phyloP scores from a whole-genome alignment of 2,888 invertebrate genomes.

The Leistus spinibarbis region DNA sequence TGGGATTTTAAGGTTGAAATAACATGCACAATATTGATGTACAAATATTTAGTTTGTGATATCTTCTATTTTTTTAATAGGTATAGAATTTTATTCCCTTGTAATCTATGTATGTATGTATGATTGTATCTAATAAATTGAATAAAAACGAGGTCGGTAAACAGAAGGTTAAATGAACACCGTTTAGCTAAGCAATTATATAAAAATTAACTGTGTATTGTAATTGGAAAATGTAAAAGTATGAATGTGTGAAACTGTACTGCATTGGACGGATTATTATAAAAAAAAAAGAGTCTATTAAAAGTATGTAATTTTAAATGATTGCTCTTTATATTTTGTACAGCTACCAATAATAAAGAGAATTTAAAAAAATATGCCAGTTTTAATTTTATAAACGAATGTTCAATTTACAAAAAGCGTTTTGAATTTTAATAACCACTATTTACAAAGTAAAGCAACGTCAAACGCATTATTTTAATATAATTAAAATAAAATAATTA shows the following conservation, averaged over 20 bases:
- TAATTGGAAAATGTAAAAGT: too few species aligned
- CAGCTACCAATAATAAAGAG: background rate
- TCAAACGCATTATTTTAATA: constrained; percentile 11
- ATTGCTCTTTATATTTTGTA: background rate
- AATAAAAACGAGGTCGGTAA: too few species aligned
- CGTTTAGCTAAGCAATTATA: too few species aligned
- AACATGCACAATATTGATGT: too few species aligned
- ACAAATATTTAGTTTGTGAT: too few species aligned
- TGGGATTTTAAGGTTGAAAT: too few species aligned
- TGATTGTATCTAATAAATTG: too few species aligned
- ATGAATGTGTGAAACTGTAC: background rate
- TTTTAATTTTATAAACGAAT: constrained; percentile 5
- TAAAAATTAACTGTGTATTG: too few species aligned
- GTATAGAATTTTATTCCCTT: too few species aligned
- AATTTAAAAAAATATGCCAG: constrained; percentile 1
- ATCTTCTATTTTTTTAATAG: too few species aligned
- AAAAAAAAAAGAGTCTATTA: background rate
- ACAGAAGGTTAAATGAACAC: too few species aligned
- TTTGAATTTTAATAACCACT: constrained; percentile 13
- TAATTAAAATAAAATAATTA: constrained; percentile 1
- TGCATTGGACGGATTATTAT: background rate
- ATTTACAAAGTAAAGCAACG: constrained; percentile 12
- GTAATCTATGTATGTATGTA: too few species aligned
- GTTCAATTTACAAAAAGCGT: background rate
- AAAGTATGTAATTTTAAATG: background rate